phyloP scores from a whole-genome alignment of 2,113 vertebrate genomes.

The Neofelis nebulosa region DNA sequence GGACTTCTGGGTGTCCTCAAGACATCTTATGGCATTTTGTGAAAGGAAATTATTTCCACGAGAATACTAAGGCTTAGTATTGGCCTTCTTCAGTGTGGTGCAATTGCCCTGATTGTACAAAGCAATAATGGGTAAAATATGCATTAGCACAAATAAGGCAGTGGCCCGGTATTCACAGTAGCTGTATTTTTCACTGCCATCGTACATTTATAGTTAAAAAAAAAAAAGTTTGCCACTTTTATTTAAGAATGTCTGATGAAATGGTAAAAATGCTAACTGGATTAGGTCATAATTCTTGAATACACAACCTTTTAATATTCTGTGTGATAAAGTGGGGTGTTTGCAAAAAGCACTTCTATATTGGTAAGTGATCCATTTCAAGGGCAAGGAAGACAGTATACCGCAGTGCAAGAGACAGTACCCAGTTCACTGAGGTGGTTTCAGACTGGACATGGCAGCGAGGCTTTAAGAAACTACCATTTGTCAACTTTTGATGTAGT shows the following conservation, averaged over 20 bases:
- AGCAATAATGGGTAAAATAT: background rate
- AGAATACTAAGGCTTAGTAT: background rate
- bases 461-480: background rate
- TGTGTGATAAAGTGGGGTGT: background rate
- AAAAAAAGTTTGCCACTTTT: background rate
- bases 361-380: background rate
- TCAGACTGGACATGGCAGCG: background rate
- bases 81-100: background rate
- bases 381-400: background rate
- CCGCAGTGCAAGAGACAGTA: background rate
- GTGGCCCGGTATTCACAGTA: background rate
- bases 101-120: background rate
- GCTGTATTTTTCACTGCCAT: background rate
- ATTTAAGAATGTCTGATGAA: background rate
- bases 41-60: background rate
- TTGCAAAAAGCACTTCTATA: background rate
- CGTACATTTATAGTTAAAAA: background rate
- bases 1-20: background rate
- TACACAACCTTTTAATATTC: background rate
- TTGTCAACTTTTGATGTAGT: background rate
- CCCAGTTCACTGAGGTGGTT: background rate
- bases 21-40: background rate
- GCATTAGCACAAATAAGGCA: background rate
- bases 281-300: background rate
- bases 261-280: background rate